Conservation (phyloP, 2,888 invertebrate species). For the Cotesia congregata region DNA sequence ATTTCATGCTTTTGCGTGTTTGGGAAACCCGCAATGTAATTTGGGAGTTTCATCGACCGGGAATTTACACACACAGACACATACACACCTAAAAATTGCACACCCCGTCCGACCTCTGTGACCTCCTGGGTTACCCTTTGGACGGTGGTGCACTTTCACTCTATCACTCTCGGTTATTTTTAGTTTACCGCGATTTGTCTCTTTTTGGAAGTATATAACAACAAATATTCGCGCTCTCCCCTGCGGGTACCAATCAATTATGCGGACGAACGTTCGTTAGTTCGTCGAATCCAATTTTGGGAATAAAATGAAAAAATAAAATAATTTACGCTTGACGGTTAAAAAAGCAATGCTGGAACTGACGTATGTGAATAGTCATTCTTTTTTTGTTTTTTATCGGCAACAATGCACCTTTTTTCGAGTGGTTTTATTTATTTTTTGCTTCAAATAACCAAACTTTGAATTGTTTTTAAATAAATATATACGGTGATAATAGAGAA, state of each 20-base stretch:
- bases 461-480: too few species aligned
- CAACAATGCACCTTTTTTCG: background rate
- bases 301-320: constrained; percentile 41
- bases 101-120: too few species aligned
- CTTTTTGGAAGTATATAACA: constrained; percentile 5
- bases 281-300: constrained; percentile 51
- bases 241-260: constrained; percentile 51
- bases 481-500: too few species aligned
- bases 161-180: constrained; percentile 21
- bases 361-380: constrained; percentile 4
- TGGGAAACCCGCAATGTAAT: constrained; percentile 52
- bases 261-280: constrained; percentile 53
- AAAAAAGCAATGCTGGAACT: constrained; percentile 2
- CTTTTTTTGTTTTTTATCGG: constrained; percentile 2
- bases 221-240: constrained; percentile 10
- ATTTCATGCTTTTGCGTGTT: constrained; percentile 50
- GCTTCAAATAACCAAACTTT: too few species aligned
- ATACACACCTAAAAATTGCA: background rate
- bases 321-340: constrained; percentile 1
- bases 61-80: constrained; percentile 26
- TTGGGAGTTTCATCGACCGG: constrained; percentile 51
- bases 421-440: background rate
- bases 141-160: background rate
- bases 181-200: constrained; percentile 18
- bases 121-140: too few species aligned